Conservation (phyloP, 2,888 invertebrate genomes). For the Macropis europaea region DNA sequence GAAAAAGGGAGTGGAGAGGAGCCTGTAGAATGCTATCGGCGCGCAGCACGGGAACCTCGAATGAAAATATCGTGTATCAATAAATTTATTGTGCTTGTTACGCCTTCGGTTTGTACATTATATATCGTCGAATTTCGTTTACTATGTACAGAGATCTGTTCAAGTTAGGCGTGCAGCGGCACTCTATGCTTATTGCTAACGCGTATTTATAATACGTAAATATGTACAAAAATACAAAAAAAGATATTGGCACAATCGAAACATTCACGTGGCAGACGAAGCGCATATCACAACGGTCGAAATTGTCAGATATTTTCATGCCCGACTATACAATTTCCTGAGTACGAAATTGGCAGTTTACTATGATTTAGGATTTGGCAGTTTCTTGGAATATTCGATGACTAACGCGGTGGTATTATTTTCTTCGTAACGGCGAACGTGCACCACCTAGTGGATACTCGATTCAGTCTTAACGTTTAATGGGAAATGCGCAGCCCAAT, state of each 20-base stretch:
- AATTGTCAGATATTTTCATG: constrained; percentile 2
- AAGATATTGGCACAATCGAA: constrained; percentile 76
- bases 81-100: constrained; percentile 57
- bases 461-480: constrained; percentile 52
- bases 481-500: constrained; percentile 8
- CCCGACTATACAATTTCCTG: constrained; percentile 23
- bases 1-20: constrained; percentile 2
- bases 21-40: not conserved
- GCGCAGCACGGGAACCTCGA: not conserved
- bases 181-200: constrained; percentile 28
- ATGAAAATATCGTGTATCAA: constrained; percentile 28
- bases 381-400: not conserved
- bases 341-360: constrained; percentile 46
- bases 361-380: constrained; percentile 10
- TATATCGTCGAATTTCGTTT: constrained; percentile 5
- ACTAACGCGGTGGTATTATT: not conserved
- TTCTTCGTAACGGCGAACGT: not conserved
- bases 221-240: constrained; percentile 77
- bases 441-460: not conserved
- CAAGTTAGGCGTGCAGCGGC: not conserved
- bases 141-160: constrained; percentile 45
- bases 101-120: constrained; percentile 55
- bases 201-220: constrained; percentile 42
- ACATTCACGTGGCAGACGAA: constrained; percentile 56
- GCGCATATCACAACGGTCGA: constrained; percentile 52